These are phyloP conservation scores for Xanthorhoe spadicearia DNA, from an alignment of 2,888 invertebrate genomes.

Conservation along the genomic window DNA sequence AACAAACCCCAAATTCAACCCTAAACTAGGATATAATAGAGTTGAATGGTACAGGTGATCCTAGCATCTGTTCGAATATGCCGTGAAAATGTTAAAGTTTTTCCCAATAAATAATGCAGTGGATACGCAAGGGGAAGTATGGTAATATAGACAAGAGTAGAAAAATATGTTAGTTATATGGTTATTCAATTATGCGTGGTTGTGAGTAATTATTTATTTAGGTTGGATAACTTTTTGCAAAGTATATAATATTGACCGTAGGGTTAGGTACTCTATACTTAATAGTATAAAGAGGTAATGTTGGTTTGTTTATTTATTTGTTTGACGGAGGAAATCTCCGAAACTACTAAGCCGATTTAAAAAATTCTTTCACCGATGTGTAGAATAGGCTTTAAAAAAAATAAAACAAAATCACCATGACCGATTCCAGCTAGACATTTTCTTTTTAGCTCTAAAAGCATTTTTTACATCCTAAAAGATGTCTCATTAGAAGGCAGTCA, in stretches of 20 bases:
- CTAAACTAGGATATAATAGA: slow-evolving; percentile 48
- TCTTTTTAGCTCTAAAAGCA: no score
- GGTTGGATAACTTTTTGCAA: background rate
- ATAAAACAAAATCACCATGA: no score
- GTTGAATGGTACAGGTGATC: slow-evolving; percentile 72
- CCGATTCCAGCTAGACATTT: no score
- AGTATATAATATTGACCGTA: background rate
- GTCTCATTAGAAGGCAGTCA: no score
- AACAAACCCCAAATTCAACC: slow-evolving; percentile 49
- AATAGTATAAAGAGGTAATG: no score
- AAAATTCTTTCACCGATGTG: no score
- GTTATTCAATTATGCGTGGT: slow-evolving; percentile 18
- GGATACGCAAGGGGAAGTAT: slow-evolving; percentile 53
- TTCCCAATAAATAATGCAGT: slow-evolving; percentile 82
- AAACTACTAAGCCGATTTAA: no score
- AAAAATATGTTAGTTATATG: slow-evolving; percentile 20
- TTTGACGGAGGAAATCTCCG: no score
- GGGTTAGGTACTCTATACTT: no score
- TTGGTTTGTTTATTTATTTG: no score
- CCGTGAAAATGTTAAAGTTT: slow-evolving; percentile 79
- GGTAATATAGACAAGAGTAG: slow-evolving; percentile 42
- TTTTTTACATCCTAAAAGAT: no score
- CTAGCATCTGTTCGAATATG: slow-evolving; percentile 73
- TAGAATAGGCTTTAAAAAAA: no score
- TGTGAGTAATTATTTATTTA: background rate